A percentile compares a stretch with the other conserved stretches of the same genome.
These are phyloP conservation scores for Nyctibius grandis DNA, from an alignment of 2,797 vertebrate genomes.

Conservation along the genomic window DNA sequence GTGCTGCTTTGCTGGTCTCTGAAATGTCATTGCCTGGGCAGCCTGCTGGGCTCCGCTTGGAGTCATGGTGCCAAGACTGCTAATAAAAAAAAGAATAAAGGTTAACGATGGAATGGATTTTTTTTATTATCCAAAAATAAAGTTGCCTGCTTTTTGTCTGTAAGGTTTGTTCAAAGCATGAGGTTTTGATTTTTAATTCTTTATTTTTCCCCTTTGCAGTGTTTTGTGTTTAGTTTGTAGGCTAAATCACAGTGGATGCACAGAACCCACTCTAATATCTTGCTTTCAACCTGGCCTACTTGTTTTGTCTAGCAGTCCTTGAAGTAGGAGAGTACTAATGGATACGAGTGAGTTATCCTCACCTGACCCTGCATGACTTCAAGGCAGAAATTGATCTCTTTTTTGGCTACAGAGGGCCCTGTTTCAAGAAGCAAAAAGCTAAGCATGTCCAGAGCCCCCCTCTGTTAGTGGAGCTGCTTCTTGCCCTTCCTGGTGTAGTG, in stretches of 20 bases:
- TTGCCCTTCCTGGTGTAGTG: neutral
- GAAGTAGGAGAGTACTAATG: neutral
- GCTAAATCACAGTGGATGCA: neutral
- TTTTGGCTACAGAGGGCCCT: neutral
- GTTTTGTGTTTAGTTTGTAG: constrained; percentile 17
- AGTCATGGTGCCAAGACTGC: constrained; percentile 56
- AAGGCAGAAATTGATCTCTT: neutral
- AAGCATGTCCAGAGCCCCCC: neutral
- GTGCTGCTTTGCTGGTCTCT: constrained; percentile 64
- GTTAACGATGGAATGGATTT: constrained; percentile 79
- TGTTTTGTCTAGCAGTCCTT: neutral
- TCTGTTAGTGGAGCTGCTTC: neutral
- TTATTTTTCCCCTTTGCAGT: neutral
- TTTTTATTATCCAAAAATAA: constrained; percentile 67
- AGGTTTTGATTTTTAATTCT: constrained; percentile 57
- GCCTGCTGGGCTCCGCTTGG: constrained; percentile 72
- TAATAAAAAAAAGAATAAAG: constrained; percentile 78
- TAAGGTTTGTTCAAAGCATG: constrained; percentile 52
- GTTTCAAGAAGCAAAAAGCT: neutral
- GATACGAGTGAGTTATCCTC: neutral
- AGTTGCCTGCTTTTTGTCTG: constrained; percentile 43
- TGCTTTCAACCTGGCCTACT: neutral
- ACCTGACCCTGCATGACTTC: neutral
- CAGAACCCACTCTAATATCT: neutral
- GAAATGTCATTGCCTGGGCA: constrained; percentile 77